Evolutionary conservation across 2,797 vertebrate species (phyloP).

Genomic region (Pogoniulus pusillus): DNA sequence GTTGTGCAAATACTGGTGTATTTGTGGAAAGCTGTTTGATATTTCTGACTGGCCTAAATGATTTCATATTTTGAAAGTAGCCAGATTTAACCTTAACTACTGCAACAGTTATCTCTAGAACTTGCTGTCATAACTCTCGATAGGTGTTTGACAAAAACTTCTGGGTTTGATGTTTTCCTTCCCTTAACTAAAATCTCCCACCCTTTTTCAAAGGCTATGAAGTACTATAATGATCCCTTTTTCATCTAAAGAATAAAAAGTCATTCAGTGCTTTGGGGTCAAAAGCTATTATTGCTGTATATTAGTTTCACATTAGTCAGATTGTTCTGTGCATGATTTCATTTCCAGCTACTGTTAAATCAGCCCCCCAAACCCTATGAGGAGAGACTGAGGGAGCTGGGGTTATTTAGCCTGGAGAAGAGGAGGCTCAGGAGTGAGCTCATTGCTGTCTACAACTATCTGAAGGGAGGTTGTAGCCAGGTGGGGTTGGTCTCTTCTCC

Average conservation of each 20-base stretch:
- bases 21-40: not conserved
- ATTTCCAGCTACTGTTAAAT: not conserved
- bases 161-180: not conserved
- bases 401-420: too few species aligned
- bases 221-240: not conserved
- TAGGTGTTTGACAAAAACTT: not conserved
- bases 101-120: not conserved
- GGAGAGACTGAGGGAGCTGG: too few species aligned
- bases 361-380: not conserved
- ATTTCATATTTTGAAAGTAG: not conserved
- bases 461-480: too few species aligned
- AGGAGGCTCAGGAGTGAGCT: too few species aligned
- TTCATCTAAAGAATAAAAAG: not conserved
- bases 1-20: constrained; percentile 2
- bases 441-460: too few species aligned
- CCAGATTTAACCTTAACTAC: not conserved
- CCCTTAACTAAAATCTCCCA: not conserved
- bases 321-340: not conserved
- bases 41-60: not conserved
- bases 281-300: not conserved
- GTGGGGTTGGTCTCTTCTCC: too few species aligned
- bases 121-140: not conserved
- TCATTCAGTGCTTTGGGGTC: not conserved
- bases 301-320: not conserved
- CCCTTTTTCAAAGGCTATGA: not conserved